These are phyloP conservation scores for Battus philenor DNA, from an alignment of 1,140 invertebrate genomes.

Conservation along the genomic window DNA sequence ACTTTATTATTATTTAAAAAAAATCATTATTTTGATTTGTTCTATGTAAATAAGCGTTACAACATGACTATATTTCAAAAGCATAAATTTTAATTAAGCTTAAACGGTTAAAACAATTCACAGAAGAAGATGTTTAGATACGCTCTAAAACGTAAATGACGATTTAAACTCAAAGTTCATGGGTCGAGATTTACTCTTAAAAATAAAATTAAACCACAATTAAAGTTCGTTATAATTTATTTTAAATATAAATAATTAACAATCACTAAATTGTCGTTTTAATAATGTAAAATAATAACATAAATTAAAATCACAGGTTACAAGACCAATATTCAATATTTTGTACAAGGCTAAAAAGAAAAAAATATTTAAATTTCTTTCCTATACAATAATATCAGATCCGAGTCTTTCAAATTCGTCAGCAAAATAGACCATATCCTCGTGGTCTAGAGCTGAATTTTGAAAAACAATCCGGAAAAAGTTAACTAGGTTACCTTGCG, in stretches of 20 bases:
- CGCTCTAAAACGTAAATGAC: too few species aligned
- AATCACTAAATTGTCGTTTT: slow-evolving; percentile 15
- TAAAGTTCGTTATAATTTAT: slow-evolving; percentile 7
- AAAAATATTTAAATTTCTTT: slow-evolving; percentile 20
- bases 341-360: slow-evolving; percentile 23
- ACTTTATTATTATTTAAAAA: too few species aligned
- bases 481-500: slow-evolving; percentile 86
- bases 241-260: slow-evolving; percentile 14
- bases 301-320: slow-evolving; percentile 52
- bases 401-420: slow-evolving; percentile 91
- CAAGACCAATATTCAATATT: slow-evolving; percentile 26
- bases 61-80: too few species aligned
- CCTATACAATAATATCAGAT: slow-evolving; percentile 72
- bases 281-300: slow-evolving; percentile 21
- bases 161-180: too few species aligned
- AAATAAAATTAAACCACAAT: too few species aligned
- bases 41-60: too few species aligned
- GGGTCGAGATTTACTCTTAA: too few species aligned
- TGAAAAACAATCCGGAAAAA: slow-evolving; percentile 97
- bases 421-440: slow-evolving; percentile 91
- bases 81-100: too few species aligned
- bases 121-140: too few species aligned
- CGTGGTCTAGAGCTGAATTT: slow-evolving; percentile 87
- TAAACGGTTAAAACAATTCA: too few species aligned
- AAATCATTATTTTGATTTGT: too few species aligned